phyloP scores from a whole-genome alignment of 2,797 vertebrate genomes.

The Esox masquinongy region DNA sequence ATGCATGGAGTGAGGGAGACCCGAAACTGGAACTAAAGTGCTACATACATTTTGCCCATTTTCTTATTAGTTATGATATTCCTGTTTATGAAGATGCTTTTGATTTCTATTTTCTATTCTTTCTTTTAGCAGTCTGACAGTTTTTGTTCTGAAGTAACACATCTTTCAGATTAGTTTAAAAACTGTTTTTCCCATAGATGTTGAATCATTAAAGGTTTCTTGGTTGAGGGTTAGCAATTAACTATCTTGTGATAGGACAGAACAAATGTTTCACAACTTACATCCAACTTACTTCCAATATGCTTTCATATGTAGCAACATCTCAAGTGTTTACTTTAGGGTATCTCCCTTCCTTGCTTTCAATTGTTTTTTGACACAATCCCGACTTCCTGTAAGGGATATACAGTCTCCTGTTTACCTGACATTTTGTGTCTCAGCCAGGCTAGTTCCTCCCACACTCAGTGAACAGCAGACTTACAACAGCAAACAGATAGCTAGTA shows the following conservation, averaged over 20 bases:
- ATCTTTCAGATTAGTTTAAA: background rate
- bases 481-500: background rate
- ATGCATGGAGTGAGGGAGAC: background rate
- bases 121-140: too few species aligned
- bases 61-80: background rate
- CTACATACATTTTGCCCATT: too few species aligned
- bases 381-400: conserved; percentile 67
- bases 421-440: conserved; percentile 44
- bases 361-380: conserved; percentile 67
- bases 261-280: background rate
- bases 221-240: background rate
- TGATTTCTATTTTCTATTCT: background rate
- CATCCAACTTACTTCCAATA: background rate
- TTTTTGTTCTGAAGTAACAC: too few species aligned
- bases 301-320: background rate
- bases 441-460: conserved; percentile 29
- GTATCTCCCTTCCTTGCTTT: conserved; percentile 69
- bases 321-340: conserved; percentile 47
- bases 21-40: background rate
- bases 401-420: conserved; percentile 65
- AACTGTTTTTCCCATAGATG: background rate
- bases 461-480: background rate
- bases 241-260: too few species aligned
- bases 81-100: background rate
- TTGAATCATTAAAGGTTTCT: background rate